Base-by-base conservation (phyloP, 2,113 vertebrate species). In the Marmota monax region DNA sequence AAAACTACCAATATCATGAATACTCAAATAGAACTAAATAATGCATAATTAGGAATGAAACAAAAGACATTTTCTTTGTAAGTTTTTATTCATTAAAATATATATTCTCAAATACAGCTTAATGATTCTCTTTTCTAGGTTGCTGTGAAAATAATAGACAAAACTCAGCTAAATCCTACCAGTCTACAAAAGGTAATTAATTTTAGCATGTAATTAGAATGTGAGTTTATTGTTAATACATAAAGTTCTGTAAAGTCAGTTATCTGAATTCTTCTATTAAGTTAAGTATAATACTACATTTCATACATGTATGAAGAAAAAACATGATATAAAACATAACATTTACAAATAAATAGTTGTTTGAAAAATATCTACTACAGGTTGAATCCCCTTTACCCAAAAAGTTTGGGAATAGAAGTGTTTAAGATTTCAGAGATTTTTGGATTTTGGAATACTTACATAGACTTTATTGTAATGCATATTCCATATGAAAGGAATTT, bases 61-160 rank as follows among this genome's bases (percentile, higher is more conserved):
- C 45, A 58, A 58, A 92, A 83, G 63, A 48, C 48, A 4, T 73
- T 72, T 91, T 77, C 63, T 92, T 82, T 77, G 1, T 83, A 78
- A 88, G 25, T 77, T 85, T 96, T 90, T 92, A 87, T 73, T 76
- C 22, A 61, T 61, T 78, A 88, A 95, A 86, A 72, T 90, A 77
- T 65, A 2, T 88, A 37, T 82, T 77, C 74, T 87, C 29, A 94
- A 95, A 69, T 67, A 56, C 10, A 84, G 4, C 86, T 96, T 82
- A 92, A 97, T 83, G n/a, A 27, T 88, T 98, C 93, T 95, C 53
- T 98, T 72, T 98, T 97, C 88, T 96, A 99, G 99, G 99, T 99
- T 97, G 99, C 99, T 90, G 99, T 99, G 98, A 99, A 99, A 99
- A 99, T 99, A 98, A 99, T 99, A 98, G 99, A 99, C 98, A 99